phyloP scores from a whole-genome alignment of 2,888 invertebrate genomes.

The Lampropteryx suffumata region DNA sequence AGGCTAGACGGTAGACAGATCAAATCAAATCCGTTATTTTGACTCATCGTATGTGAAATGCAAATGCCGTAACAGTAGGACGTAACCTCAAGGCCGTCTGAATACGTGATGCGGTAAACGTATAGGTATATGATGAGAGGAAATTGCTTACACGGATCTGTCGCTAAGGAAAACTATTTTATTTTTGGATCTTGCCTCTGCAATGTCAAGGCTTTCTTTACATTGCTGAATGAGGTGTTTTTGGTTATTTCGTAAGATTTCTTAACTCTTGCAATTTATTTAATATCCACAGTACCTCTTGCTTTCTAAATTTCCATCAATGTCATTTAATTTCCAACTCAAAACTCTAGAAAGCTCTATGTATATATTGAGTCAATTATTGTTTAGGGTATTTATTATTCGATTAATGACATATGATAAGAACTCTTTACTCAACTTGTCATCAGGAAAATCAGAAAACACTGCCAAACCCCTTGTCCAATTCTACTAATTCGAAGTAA shows the following conservation, averaged over 20 bases:
- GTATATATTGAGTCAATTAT: too few species aligned
- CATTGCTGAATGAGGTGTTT: too few species aligned
- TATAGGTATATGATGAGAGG: constrained; percentile 1
- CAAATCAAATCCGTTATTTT: constrained; percentile 17
- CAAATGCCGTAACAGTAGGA: constrained; percentile 31
- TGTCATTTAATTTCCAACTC: too few species aligned
- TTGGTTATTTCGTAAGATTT: too few species aligned
- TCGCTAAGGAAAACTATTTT: constrained; percentile 9
- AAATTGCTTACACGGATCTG: not conserved
- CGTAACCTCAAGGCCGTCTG: constrained; percentile 36
- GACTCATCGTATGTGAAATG: constrained; percentile 19
- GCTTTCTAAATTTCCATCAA: too few species aligned
- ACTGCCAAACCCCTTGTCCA: not conserved
- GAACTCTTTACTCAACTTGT: too few species aligned
- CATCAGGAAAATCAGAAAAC: too few species aligned
- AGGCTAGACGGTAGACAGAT: constrained; percentile 10
- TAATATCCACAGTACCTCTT: too few species aligned
- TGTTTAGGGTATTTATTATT: too few species aligned
- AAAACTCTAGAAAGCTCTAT: too few species aligned
- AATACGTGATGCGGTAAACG: constrained; percentile 22
- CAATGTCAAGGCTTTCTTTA: not conserved
- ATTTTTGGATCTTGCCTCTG: not conserved
- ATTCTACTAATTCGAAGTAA: constrained; percentile 31
- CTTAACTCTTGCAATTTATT: too few species aligned
- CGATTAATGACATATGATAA: too few species aligned